Evolutionary conservation across 2,797 vertebrate genomes (phyloP), one percentile per base, ranked within the genome.

Genomic region (Lithobates pipiens): DNA sequence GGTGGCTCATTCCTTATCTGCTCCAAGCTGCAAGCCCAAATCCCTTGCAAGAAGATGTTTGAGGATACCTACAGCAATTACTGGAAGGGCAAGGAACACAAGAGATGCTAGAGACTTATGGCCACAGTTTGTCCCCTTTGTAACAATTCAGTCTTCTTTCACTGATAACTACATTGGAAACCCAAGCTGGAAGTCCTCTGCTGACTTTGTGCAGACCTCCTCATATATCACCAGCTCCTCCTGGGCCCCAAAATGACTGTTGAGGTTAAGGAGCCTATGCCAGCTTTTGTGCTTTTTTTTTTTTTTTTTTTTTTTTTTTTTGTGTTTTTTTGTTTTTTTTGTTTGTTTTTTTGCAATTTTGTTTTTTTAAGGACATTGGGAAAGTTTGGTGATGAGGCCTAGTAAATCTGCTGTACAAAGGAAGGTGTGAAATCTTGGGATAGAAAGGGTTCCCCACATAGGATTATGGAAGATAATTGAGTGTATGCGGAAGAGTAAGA

Each of bases 1-100:
- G 98, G 97, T 0, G 98, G 98, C 83, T 99, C 98, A 0, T 99
- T 99, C 91, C 98, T 99, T 70, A 99, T 99, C 93, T 99, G 98
- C 93, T 97, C 98, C 75, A 97, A 96, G 89, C 94, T 99, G 61
- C 90, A 96, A 71, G 97, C 97, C 5, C 92, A 95, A 89, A 95
- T 99, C 79, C 15, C 89, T 77, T 99, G 98, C 84, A 97, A 96
- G 79, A 89, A 93, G 46, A 98, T 99, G 97, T 99, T 99, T 69
- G 90, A 97, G 50, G 87, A 91, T 5, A 90, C 94, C 0, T 99
- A 99, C 29, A 81, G 88, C 77, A 95, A 95, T 72, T 99, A 99
- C 87, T 95, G 96, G 96, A 93, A 91, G 88, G 94, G 90, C 2
- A 95, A 93, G 84, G 89, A 88, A 39, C 91, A 91, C 0, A 88